Conservation (phyloP, 2,797 vertebrate genomes). For the Sebastes trivittatus region DNA sequence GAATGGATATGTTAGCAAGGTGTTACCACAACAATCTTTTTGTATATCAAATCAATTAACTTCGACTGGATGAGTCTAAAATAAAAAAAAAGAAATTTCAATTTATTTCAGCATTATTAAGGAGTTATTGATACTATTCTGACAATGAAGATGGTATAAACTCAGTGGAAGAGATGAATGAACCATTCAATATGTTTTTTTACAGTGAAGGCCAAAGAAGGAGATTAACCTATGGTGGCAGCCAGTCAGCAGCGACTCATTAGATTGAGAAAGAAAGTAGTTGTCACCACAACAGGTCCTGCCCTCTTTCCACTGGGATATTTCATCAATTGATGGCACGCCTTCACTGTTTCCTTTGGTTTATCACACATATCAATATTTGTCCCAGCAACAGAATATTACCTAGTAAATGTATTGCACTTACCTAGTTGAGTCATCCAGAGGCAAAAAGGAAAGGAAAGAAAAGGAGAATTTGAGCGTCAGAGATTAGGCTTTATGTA, state of each 20-base stretch:
- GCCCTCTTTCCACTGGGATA: constrained; percentile 37
- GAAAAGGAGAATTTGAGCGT: constrained; percentile 11
- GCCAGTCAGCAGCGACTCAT: constrained; percentile 54
- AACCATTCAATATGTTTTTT: constrained; percentile 23
- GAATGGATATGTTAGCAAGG: not conserved
- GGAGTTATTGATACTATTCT: not conserved
- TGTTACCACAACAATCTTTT: not conserved
- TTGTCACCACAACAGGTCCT: constrained; percentile 32
- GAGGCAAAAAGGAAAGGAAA: constrained; percentile 22
- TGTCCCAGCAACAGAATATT: not conserved
- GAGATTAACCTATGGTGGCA: constrained; percentile 52
- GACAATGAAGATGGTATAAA: not conserved
- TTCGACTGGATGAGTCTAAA: not conserved
- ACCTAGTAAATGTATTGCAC: constrained; percentile 50
- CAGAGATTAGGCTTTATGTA: not conserved
- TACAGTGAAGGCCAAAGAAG: constrained; percentile 18
- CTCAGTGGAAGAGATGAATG: not conserved
- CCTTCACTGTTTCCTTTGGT: constrained; percentile 20
- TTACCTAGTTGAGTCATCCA: constrained; percentile 67
- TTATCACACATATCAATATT: constrained; percentile 46
- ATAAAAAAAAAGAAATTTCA: not conserved
- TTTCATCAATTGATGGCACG: constrained; percentile 49
- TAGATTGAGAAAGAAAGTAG: constrained; percentile 52
- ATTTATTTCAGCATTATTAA: not conserved
- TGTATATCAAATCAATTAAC: not conserved